Conservation (phyloP, 2,888 invertebrate species). For the Eupeodes latifasciatus region DNA sequence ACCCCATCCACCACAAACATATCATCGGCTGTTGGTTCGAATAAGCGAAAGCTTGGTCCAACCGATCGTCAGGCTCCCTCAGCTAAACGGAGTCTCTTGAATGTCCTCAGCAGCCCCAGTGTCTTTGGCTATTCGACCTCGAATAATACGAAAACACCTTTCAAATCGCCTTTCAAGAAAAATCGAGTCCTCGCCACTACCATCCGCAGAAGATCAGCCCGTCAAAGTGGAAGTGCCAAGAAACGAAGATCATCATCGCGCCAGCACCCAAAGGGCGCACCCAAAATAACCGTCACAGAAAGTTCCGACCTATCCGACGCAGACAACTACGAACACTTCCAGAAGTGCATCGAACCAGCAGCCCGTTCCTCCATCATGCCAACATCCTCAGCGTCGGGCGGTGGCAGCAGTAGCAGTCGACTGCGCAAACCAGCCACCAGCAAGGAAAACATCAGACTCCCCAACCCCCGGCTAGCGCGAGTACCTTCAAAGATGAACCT, state of each 20-base stretch:
- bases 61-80: conserved; percentile 74
- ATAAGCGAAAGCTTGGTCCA: conserved; percentile 78
- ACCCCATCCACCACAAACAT: conserved; percentile 79
- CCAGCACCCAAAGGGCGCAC: conserved; percentile 42
- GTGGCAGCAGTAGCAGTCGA: conserved; percentile 3
- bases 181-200: conserved; percentile 80
- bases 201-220: conserved; percentile 79
- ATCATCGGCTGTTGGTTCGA: conserved; percentile 57
- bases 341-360: conserved; percentile 79
- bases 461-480: conserved; percentile 72
- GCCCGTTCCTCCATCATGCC: conserved; percentile 78
- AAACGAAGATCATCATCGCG: conserved; percentile 77
- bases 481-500: conserved; percentile 76
- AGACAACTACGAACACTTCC: conserved; percentile 78
- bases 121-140: conserved; percentile 53
- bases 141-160: conserved; percentile 61
- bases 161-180: conserved; percentile 79
- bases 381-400: not conserved
- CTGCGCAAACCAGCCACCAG: conserved; percentile 24
- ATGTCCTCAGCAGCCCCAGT: conserved; percentile 78
- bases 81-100: conserved; percentile 81
- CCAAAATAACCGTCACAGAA: conserved; percentile 65
- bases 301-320: conserved; percentile 61
- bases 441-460: conserved; percentile 75
- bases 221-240: conserved; percentile 78